Conservation (phyloP, 2,113 vertebrate species). For the Ailurus styani region DNA sequence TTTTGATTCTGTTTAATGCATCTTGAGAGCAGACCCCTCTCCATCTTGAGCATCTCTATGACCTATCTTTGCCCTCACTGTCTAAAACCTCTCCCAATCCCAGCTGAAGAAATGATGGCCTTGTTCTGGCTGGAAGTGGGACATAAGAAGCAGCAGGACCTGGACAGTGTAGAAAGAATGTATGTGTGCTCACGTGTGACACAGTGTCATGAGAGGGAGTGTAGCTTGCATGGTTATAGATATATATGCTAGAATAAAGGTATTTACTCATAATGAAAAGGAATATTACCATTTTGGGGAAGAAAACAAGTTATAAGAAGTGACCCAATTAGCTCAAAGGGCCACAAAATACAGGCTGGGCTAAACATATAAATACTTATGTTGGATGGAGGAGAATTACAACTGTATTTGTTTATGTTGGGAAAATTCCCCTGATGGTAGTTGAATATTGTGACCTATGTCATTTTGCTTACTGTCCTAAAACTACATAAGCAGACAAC, state of each 20-base stretch:
- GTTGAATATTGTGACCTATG: slow-evolving; percentile 8
- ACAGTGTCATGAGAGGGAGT: background rate
- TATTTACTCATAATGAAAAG: background rate
- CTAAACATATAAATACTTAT: background rate
- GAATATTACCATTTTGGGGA: background rate
- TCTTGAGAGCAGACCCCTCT: background rate
- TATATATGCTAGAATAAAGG: background rate
- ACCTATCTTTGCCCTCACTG: background rate
- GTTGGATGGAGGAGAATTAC: background rate
- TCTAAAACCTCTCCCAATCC: background rate
- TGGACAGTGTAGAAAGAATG: background rate
- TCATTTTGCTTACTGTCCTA: slow-evolving; percentile 37
- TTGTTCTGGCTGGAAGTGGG: background rate
- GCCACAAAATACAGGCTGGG: background rate
- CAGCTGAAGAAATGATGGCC: background rate
- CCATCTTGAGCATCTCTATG: background rate
- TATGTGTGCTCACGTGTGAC: background rate
- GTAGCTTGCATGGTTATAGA: background rate
- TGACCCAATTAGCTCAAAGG: background rate
- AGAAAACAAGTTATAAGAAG: background rate
- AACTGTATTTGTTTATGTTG: slow-evolving; percentile 34
- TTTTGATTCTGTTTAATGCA: background rate
- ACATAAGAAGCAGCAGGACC: background rate
- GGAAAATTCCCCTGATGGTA: background rate
- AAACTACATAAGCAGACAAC: background rate